Evolutionary conservation across 2,797 vertebrate species (phyloP).

Genomic region (Hoplostethus mediterraneus): DNA sequence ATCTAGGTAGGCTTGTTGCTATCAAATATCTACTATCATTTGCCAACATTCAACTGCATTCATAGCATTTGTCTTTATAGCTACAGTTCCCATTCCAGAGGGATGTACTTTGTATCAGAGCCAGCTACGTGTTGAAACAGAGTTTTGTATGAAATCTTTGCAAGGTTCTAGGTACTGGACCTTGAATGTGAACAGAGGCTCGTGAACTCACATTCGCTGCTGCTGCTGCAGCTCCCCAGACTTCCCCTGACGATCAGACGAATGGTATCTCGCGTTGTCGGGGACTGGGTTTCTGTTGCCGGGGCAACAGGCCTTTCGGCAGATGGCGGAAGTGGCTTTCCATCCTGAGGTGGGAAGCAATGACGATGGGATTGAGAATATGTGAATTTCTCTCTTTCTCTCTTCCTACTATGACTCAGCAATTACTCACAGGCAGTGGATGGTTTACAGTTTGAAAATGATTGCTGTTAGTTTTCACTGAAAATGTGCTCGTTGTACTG

Average conservation of each 20-base stretch:
- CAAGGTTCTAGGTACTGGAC: too few relatives aligned
- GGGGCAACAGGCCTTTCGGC: conserved; percentile 84
- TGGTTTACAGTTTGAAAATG: conserved; percentile 58
- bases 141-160: background rate
- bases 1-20: background rate
- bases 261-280: conserved; percentile 90
- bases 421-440: conserved; percentile 61
- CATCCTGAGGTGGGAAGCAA: conserved; percentile 79
- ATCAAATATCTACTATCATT: background rate
- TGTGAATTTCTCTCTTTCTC: conserved; percentile 57
- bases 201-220: conserved; percentile 94
- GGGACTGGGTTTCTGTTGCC: conserved; percentile 87
- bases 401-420: conserved; percentile 70
- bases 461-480: conserved; percentile 48
- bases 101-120: background rate
- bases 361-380: conserved; percentile 66
- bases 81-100: background rate
- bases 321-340: conserved; percentile 87
- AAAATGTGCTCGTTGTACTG: conserved; percentile 41
- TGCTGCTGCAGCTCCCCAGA: conserved; percentile 97
- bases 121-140: background rate
- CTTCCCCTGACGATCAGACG: conserved; percentile 98
- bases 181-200: background rate
- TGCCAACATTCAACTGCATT: background rate
- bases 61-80: background rate